A percentile compares a stretch with the other conserved stretches of the same genome.
These are phyloP conservation scores for Polietes domitor DNA, from an alignment of 2,888 invertebrate species.

Conservation along the genomic window DNA sequence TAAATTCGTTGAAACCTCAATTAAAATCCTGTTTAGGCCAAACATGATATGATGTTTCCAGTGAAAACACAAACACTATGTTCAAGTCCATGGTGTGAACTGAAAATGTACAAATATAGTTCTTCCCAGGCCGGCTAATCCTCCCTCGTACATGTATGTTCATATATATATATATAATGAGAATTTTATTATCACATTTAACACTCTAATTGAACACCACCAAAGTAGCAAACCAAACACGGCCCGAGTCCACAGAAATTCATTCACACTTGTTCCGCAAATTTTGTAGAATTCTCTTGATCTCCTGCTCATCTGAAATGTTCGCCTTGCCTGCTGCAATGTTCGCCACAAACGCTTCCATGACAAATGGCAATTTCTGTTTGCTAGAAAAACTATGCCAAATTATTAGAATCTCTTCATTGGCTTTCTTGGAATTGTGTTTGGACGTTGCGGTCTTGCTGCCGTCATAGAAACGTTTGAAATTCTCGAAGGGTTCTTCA, in stretches of 20 bases:
- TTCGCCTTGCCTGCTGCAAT: conserved; percentile 70
- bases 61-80: no score
- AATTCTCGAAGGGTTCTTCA: conserved; percentile 71
- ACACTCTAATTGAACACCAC: neutral
- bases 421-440: conserved; percentile 10
- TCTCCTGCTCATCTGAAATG: conserved; percentile 70
- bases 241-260: neutral
- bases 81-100: no score
- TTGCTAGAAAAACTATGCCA: conserved; percentile 66
- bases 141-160: neutral
- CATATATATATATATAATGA: neutral
- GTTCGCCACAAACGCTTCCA: conserved; percentile 71
- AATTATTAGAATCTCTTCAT: neutral
- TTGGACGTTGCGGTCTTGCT: neutral
- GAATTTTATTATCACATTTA: neutral
- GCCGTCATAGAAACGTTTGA: conserved; percentile 62
- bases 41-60: no score
- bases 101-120: no score
- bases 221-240: neutral
- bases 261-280: conserved; percentile 49
- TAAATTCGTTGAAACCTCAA: no score
- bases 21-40: no score
- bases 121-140: no score
- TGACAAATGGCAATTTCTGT: conserved; percentile 71
- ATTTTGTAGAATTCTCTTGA: conserved; percentile 67